These are phyloP conservation scores for Ylistrum balloti DNA, from an alignment of 1,140 invertebrate genomes.

Conservation along the genomic window DNA sequence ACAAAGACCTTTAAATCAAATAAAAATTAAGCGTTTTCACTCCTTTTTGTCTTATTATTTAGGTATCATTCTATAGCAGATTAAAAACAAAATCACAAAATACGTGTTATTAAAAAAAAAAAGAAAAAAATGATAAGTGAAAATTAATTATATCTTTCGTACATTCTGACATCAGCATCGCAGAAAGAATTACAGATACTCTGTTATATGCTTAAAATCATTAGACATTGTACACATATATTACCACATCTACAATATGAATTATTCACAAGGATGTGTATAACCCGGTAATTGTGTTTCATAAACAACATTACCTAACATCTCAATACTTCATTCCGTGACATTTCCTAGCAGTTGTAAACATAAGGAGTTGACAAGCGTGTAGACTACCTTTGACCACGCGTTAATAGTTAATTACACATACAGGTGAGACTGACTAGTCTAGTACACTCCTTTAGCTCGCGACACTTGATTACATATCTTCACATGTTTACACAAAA, in stretches of 20 bases:
- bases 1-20: no score
- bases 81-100: no score
- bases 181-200: no score
- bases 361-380: not conserved
- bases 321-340: not conserved
- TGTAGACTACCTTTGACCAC: not conserved
- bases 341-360: not conserved
- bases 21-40: no score
- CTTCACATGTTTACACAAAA: not conserved
- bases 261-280: not conserved
- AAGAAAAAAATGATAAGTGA: no score
- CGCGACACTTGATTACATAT: not conserved
- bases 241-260: not conserved
- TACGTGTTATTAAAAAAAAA: no score
- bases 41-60: no score
- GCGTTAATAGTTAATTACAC: not conserved
- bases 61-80: no score
- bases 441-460: not conserved
- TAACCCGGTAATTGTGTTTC: slow-evolving; percentile 29
- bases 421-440: not conserved
- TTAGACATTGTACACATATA: not conserved
- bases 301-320: slow-evolving; percentile 13
- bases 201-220: not conserved
- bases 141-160: no score
- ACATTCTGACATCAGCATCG: no score